A percentile compares a stretch with the other conserved stretches of the same genome.
phyloP scores from a whole-genome alignment of 2,888 invertebrate species.

The Eudasyphora cyanicolor region DNA sequence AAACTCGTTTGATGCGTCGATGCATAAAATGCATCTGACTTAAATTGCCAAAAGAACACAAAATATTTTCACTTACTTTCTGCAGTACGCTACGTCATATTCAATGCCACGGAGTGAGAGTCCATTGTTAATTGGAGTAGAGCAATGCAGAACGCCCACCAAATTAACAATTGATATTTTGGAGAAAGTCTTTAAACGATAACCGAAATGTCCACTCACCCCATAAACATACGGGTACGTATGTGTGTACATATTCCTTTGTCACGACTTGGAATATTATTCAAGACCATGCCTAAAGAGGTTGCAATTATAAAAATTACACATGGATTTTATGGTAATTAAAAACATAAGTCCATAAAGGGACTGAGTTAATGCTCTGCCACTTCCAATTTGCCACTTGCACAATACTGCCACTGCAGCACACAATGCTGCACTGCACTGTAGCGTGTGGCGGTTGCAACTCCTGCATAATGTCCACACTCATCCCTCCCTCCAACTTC shows the following conservation, averaged over 20 bases:
- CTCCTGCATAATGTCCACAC: not conserved
- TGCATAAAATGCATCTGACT: too few relatives aligned
- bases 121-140: too few relatives aligned
- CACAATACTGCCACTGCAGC: not conserved
- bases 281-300: conserved; percentile 50
- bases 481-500: too few relatives aligned
- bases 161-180: too few relatives aligned
- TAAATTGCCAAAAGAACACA: not conserved
- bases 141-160: too few relatives aligned
- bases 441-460: not conserved
- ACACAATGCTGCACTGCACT: too few relatives aligned
- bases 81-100: conserved; percentile 43
- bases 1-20: too few relatives aligned
- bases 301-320: conserved; percentile 56
- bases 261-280: not conserved
- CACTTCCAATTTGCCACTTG: too few relatives aligned
- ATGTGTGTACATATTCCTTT: too few relatives aligned
- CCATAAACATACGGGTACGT: too few relatives aligned
- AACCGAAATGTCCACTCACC: too few relatives aligned
- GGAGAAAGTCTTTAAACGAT: too few relatives aligned
- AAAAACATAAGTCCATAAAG: not conserved
- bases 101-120: not conserved
- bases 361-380: conserved; percentile 4
- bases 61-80: conserved; percentile 32
- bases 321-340: conserved; percentile 44